Evolutionary conservation across 2,113 vertebrate genomes (phyloP), one percentile per base, ranked within the genome.

Genomic region (Gnathonemus longibarbis): DNA sequence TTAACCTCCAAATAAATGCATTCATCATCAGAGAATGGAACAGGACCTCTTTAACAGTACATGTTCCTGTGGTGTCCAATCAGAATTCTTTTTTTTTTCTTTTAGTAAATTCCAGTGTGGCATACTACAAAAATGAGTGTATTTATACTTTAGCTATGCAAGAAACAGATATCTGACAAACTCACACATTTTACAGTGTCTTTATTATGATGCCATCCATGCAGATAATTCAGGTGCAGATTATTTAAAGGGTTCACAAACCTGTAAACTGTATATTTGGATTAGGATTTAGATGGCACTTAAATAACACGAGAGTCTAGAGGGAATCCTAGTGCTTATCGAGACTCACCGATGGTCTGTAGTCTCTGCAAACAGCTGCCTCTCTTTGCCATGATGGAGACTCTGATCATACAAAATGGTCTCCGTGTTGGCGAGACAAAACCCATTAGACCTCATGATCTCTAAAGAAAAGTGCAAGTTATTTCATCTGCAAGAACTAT

Each of bases 361-460:
- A 10, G 97, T 94, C 87, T 98, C 98, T 0, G 96, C 96, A 0
- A 96, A 97, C 91, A 96, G 95, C 58, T 96, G 97, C 85, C 97
- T 97, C 90, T 99, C 97, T 90, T 97, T 97, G 31, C 97, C 97
- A 0, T 96, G 96, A 0, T 97, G 96, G 92, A 97, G 91, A 90
- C 94, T 97, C 93, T 97, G 96, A 93, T 99, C 98, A 87, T 99
- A 98, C 2, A 99, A 97, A 24, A 99, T 99, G 0, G 98, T 99
- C 94, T 99, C 98, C 0, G 98, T 99, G 90, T 99, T 99, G 62
- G 98, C 98, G 93, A 99, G 95, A 94, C 98, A 99, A 93, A 99
- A 99, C 46, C 98, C 98, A 84, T 99, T 99, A 6, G 98, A 99
- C 86, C 97, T 93, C 98, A 99, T 99, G 94, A 99, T 99, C 96